Percentiles rank a stretch among this genome's conserved stretches.
Evolutionary conservation across 2,113 vertebrate genomes (phyloP).

Genomic region (Malurus melanocephalus): DNA sequence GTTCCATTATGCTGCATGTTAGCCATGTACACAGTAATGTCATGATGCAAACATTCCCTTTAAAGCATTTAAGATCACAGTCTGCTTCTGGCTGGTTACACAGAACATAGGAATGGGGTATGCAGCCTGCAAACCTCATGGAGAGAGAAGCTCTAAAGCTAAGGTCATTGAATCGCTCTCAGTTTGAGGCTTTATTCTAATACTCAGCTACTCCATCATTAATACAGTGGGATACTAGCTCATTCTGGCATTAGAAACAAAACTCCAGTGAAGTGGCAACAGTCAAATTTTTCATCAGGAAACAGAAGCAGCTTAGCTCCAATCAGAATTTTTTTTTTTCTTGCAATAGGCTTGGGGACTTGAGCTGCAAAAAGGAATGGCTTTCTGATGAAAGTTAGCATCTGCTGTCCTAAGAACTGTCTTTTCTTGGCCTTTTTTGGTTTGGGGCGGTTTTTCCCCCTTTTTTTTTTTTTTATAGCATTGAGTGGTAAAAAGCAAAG

Average conservation of each 20-base stretch:
- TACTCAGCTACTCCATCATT: not conserved
- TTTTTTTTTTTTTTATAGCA: not conserved
- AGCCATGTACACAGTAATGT: slow-evolving; percentile 7
- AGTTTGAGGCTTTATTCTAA: not conserved
- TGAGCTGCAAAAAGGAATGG: not conserved
- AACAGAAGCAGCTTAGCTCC: not conserved
- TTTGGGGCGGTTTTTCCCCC: not conserved
- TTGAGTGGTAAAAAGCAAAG: not conserved
- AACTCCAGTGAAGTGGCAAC: not conserved
- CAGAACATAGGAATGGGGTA: slow-evolving; percentile 34
- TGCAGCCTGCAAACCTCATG: not conserved
- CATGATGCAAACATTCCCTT: slow-evolving; percentile 33
- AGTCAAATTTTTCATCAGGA: not conserved
- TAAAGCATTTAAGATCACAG: slow-evolving; percentile 45
- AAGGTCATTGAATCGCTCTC: not conserved
- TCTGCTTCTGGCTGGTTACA: slow-evolving; percentile 41
- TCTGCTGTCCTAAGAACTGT: not conserved
- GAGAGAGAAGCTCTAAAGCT: not conserved
- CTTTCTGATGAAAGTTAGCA: not conserved
- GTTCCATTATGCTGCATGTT: slow-evolving; percentile 31
- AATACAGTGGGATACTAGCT: not conserved
- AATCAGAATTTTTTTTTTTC: not conserved
- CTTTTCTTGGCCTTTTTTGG: not conserved
- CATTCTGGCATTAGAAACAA: not conserved
- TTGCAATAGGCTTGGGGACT: not conserved